Evolutionary conservation across 1,140 invertebrate species (phyloP), one percentile per base, ranked within the genome.

Genomic region (Sarcophaga peregrina): DNA sequence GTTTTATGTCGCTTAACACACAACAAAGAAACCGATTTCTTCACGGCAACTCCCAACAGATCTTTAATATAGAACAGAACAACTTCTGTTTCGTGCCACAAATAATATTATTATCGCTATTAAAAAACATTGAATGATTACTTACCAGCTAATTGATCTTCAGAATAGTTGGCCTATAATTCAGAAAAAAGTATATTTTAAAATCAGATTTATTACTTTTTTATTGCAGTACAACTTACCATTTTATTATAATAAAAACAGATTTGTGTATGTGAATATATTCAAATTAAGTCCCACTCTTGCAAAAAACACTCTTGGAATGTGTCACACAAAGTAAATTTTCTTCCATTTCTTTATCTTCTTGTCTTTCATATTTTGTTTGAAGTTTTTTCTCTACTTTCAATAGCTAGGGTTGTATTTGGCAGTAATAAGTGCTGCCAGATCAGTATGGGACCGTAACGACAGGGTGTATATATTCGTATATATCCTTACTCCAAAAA

Each of bases 121-220:
- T 52, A 8, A 45, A 20, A 37, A 58, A 47, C 48, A 20, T 25
- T 62, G 6, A 46, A 10, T 37, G 25, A 37, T 4, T 37, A 83
- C 84, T 85, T 74, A 83, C 84, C 84, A 68, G 84, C 84, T 20
- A 85, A 81, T 83, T 85, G 84, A 82, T 85, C 84, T 62, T 85
- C 84, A 4, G 81, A 75, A 74, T 83, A 85, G 78, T 85, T 85
- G 45, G 84, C 80, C 84, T 85, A 81, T 45, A 83, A 83, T 46
- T 7, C 25, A 25, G 72, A 81, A 46, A 25, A 81, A 7, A 45
- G 5, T 68, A 47, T 45, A 48, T 74, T 73, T 81, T 45, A 73
- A 11, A 37, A 37, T 75, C 37, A 47, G 46, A n/a, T 17, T 54
- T 58, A 47, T 78, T 11, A 20, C 45, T 17, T 62, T 78, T 9